A percentile compares a stretch with the other conserved stretches of the same genome.
phyloP scores from a whole-genome alignment of 2,113 vertebrate genomes.

The Mungos mungo region DNA sequence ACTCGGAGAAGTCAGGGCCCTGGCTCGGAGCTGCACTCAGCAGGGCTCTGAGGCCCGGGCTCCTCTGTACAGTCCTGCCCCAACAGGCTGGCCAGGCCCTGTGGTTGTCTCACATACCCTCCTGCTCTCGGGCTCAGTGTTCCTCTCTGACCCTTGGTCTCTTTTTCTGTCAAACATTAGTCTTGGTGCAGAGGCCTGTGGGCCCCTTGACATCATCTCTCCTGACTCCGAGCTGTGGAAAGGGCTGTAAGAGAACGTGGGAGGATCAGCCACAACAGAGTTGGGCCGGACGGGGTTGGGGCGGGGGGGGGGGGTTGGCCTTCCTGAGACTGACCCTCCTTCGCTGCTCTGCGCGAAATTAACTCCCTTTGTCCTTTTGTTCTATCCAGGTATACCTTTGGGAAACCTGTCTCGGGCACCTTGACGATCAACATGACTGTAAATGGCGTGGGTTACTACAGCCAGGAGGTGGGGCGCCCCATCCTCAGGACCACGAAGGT shows the following conservation, averaged over 20 bases:
- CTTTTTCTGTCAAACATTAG: neutral
- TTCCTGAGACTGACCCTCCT: neutral
- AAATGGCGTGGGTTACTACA: conserved; percentile 95
- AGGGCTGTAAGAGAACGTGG: neutral
- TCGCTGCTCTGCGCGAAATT: neutral
- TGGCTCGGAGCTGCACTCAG: neutral
- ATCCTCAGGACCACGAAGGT: conserved; percentile 93
- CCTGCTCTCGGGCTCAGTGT: neutral
- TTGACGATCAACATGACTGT: conserved; percentile 94
- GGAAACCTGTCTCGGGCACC: conserved; percentile 92
- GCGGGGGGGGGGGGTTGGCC: neutral
- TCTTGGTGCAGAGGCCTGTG: neutral
- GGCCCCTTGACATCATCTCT: neutral
- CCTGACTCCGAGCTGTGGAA: neutral
- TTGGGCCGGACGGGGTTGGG: too few species aligned
- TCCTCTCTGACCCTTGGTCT: neutral
- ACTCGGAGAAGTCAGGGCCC: neutral
- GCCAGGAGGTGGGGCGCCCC: conserved; percentile 93
- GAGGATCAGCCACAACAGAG: too few species aligned
- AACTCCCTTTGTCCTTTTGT: neutral
- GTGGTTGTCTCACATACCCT: neutral
- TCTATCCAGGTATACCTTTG: conserved; percentile 91
- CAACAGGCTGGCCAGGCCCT: neutral
- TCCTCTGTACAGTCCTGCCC: neutral
- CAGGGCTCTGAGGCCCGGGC: neutral